These are phyloP conservation scores for Dreissena rostriformis DNA, from an alignment of 1,140 invertebrate species.

Conservation along the genomic window DNA sequence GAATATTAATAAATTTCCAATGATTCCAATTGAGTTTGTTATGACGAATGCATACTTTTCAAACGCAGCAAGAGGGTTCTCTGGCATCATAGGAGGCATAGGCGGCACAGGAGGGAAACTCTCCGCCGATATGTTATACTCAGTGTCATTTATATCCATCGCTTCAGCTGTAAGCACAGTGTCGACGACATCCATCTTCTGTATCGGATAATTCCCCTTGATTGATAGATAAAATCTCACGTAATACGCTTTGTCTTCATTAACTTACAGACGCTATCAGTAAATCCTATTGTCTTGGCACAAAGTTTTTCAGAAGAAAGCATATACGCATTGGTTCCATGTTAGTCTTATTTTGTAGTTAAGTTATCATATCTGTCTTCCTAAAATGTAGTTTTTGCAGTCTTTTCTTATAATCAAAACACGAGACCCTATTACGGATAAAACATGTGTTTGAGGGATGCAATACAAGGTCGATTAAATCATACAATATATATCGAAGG, in stretches of 20 bases:
- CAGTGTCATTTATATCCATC: background rate
- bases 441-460: too few species aligned
- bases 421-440: too few species aligned
- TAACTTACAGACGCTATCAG: too few species aligned
- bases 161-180: background rate
- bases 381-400: too few species aligned
- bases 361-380: too few species aligned
- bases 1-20: slow-evolving; percentile 84
- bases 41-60: slow-evolving; percentile 71
- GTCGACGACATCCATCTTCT: background rate
- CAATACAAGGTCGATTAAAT: too few species aligned
- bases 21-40: slow-evolving; percentile 82
- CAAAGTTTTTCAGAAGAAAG: too few species aligned
- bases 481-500: too few species aligned
- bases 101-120: background rate
- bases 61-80: slow-evolving; percentile 11
- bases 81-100: slow-evolving; percentile 17
- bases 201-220: background rate
- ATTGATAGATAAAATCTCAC: background rate
- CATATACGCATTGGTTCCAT: too few species aligned
- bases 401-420: too few species aligned
- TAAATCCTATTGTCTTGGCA: too few species aligned
- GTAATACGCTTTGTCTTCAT: background rate
- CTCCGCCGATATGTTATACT: background rate
- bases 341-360: too few species aligned